A percentile compares a stretch with the other conserved stretches of the same genome.
These are phyloP conservation scores for Masticophis lateralis DNA, from an alignment of 2,797 vertebrate genomes.

Conservation along the genomic window DNA sequence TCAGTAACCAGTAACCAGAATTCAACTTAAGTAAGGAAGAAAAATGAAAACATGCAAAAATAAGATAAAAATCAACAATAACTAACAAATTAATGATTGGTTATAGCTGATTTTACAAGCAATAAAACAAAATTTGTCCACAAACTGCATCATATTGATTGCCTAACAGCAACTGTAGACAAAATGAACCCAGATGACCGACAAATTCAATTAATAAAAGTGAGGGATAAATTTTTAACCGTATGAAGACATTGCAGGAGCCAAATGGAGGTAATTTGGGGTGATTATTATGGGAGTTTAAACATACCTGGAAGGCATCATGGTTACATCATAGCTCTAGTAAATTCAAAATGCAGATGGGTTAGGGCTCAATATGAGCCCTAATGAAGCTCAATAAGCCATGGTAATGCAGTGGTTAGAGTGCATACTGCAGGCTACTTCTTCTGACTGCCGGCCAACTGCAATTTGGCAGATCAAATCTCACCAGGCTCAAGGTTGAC, in stretches of 20 bases:
- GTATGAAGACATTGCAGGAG: neutral
- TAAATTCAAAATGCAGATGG: neutral
- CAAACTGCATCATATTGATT: neutral
- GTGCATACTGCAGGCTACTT: too few species aligned
- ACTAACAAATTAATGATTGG: neutral
- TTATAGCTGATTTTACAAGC: neutral
- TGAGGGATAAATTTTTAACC: neutral
- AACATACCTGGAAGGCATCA: neutral
- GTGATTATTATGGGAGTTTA: neutral
- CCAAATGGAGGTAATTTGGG: neutral
- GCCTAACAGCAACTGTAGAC: neutral
- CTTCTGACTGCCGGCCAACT: too few species aligned
- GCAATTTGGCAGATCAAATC: too few species aligned
- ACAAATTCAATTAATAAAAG: neutral
- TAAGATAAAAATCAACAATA: neutral
- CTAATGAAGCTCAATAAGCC: too few species aligned
- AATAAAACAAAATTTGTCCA: neutral
- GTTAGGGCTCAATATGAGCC: neutral
- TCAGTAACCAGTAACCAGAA: neutral
- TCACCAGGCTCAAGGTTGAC: too few species aligned
- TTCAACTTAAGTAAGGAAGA: neutral
- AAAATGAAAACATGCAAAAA: neutral
- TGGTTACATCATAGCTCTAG: neutral
- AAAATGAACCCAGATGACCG: neutral
- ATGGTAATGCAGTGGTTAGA: too few species aligned